phyloP scores from a whole-genome alignment of 23 tunicate genomes.

The Ascidia mentula region DNA sequence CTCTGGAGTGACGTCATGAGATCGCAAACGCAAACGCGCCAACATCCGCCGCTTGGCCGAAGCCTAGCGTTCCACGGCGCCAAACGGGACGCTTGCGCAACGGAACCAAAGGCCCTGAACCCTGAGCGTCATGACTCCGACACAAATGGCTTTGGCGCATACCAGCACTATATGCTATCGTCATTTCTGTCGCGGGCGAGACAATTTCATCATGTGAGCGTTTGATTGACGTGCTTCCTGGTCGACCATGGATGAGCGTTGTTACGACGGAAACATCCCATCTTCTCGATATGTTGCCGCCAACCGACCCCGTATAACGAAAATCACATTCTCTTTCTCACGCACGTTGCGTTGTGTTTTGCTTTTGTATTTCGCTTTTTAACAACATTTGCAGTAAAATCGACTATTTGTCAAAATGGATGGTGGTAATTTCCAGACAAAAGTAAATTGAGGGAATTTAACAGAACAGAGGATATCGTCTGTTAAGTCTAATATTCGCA shows the following conservation, averaged over 20 bases:
- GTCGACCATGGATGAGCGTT: background rate
- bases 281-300: conserved; percentile 4
- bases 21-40: background rate
- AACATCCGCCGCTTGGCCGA: background rate
- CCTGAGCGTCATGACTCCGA: background rate
- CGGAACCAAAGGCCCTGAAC: no score
- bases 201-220: background rate
- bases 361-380: conserved; percentile 8
- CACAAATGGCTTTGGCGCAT: conserved; percentile 4
- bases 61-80: background rate
- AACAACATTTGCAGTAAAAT: conserved; percentile 9
- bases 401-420: no score
- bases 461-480: no score
- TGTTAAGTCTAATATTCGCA: no score
- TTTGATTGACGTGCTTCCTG: background rate
- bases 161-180: conserved; percentile 13
- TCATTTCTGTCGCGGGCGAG: background rate
- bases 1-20: background rate
- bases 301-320: conserved; percentile 1
- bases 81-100: background rate
- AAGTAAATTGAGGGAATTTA: no score
- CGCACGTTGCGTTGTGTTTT: background rate
- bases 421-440: no score
- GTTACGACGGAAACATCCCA: background rate
- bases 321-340: background rate